Conservation (phyloP, 2,888 invertebrate species). For the Andrena minutula region DNA sequence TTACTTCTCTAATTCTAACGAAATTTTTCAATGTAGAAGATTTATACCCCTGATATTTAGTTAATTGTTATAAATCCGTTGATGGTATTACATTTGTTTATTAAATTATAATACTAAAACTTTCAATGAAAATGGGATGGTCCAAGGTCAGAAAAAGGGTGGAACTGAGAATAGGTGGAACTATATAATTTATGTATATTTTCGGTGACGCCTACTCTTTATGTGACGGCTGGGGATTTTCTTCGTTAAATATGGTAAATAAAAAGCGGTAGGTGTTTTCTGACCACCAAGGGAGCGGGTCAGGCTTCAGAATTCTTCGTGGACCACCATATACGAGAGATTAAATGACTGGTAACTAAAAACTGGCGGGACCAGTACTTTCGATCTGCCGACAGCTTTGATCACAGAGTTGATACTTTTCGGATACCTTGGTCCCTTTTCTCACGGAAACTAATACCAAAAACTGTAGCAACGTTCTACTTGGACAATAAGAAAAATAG, state of each 20-base stretch:
- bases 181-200: slow-evolving; percentile 22
- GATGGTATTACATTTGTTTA: too few relatives aligned
- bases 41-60: too few relatives aligned
- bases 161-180: neutral
- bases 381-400: slow-evolving; percentile 53
- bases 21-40: too few relatives aligned
- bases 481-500: neutral
- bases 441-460: slow-evolving; percentile 28
- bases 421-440: slow-evolving; percentile 27
- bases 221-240: slow-evolving; percentile 16
- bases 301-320: slow-evolving; percentile 51
- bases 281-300: slow-evolving; percentile 73
- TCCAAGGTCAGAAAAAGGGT: neutral
- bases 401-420: slow-evolving; percentile 21
- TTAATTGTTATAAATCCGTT: too few relatives aligned
- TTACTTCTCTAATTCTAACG: too few relatives aligned
- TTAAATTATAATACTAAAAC: neutral
- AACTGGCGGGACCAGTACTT: slow-evolving; percentile 77
- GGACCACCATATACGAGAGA: slow-evolving; percentile 77
- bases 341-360: slow-evolving; percentile 80
- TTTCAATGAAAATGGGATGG: neutral
- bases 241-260: neutral
- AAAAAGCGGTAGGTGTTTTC: slow-evolving; percentile 21
- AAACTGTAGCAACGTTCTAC: neutral
- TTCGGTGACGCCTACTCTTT: slow-evolving; percentile 30